phyloP scores from a whole-genome alignment of 1,140 invertebrate species.

The Trichonephila inaurata region DNA sequence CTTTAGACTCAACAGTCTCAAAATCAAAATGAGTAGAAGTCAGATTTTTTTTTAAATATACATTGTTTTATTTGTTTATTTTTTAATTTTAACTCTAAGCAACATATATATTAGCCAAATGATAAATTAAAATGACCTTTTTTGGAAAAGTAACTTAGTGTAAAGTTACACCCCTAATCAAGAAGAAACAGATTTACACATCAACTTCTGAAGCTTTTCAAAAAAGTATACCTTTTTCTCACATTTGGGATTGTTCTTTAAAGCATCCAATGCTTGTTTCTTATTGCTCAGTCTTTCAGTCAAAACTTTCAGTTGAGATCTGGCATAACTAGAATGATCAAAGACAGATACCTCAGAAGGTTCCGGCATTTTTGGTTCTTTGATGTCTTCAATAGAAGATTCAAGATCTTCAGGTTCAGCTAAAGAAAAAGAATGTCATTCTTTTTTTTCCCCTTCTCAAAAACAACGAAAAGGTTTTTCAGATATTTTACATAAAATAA shows the following conservation, averaged over 20 bases:
- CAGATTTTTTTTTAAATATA: too few species aligned
- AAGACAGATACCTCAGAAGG: conserved; percentile 80
- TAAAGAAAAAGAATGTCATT: neutral
- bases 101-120: too few species aligned
- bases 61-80: too few species aligned
- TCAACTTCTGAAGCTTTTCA: too few species aligned
- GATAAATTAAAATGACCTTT: too few species aligned
- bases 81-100: too few species aligned
- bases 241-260: conserved; percentile 77
- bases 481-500: neutral
- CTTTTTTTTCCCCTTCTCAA: neutral
- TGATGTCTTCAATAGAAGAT: conserved; percentile 6
- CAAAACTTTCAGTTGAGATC: conserved; percentile 89
- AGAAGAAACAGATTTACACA: too few species aligned
- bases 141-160: too few species aligned
- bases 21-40: too few species aligned
- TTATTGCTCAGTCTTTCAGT: conserved; percentile 81
- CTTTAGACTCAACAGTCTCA: too few species aligned
- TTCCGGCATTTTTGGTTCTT: conserved; percentile 63
- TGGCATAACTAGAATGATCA: conserved; percentile 91
- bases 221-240: conserved; percentile 79
- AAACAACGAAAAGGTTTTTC: neutral
- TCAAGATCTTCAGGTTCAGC: conserved; percentile 57
- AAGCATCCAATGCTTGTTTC: conserved; percentile 76
- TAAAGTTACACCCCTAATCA: too few species aligned